phyloP scores from a whole-genome alignment of 2,113 vertebrate genomes.

The Oxyura jamaicensis region DNA sequence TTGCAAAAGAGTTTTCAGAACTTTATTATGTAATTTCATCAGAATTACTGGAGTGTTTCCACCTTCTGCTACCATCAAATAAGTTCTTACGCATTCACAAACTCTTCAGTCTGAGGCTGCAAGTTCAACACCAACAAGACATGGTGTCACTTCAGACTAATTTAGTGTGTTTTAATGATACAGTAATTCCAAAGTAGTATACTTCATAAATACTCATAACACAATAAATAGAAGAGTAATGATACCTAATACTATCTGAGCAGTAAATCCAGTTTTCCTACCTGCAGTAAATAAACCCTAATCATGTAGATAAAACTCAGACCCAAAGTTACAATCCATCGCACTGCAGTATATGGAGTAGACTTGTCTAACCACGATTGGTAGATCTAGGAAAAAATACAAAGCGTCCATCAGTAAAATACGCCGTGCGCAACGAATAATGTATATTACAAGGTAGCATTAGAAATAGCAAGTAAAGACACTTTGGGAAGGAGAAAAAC shows the following conservation, averaged over 20 bases:
- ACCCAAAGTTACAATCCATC: conserved; percentile 90
- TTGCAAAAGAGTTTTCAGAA: not conserved
- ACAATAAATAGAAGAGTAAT: not conserved
- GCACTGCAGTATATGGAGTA: conserved; percentile 89
- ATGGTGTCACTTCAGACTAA: not conserved
- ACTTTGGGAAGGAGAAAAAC: not conserved
- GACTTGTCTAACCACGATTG: conserved; percentile 99
- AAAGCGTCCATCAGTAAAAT: not conserved
- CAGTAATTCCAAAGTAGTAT: not conserved
- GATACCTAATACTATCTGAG: not conserved
- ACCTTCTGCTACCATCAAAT: not conserved
- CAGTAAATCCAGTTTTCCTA: conserved; percentile 25
- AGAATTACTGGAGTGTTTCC: not conserved
- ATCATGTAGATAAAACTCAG: conserved; percentile 95
- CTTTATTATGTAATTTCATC: not conserved
- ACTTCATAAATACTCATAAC: not conserved
- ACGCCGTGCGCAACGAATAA: not conserved
- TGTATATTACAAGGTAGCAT: not conserved
- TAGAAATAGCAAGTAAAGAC: not conserved
- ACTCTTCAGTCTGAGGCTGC: not conserved
- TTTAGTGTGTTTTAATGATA: rapidly evolving
- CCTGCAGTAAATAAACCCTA: conserved; percentile 98
- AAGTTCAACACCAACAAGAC: not conserved
- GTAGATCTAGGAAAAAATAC: conserved; percentile 82
- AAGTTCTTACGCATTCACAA: not conserved